Evolutionary conservation across 2,888 invertebrate genomes (phyloP).

Genomic region (Gastracanthus pulcherrimus): DNA sequence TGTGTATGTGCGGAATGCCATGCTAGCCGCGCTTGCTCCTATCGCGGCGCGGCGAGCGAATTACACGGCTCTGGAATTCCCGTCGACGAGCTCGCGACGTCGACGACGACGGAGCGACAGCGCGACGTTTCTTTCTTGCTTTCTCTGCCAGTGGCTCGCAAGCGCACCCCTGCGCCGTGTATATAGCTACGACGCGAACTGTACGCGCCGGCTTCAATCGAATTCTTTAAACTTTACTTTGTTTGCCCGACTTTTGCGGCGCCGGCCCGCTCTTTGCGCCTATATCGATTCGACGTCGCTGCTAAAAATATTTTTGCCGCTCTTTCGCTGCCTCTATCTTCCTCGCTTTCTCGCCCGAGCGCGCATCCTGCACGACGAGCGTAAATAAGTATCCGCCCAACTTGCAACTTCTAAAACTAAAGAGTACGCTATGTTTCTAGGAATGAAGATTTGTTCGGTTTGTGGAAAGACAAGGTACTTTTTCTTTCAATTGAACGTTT

Average conservation of each 20-base stretch:
- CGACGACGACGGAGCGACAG: too few species aligned
- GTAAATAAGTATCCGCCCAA: not conserved
- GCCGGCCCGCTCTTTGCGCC: not conserved
- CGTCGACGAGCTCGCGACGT: not conserved
- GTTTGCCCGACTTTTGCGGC: slow-evolving; percentile 47
- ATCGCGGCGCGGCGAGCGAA: not conserved
- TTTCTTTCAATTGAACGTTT: too few species aligned
- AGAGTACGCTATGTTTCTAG: too few species aligned
- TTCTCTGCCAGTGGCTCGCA: not conserved
- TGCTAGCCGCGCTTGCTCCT: too few species aligned
- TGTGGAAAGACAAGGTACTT: too few species aligned
- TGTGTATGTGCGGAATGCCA: too few species aligned
- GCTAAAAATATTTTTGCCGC: slow-evolving; percentile 9
- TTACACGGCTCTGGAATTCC: slow-evolving; percentile 46
- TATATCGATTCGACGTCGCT: slow-evolving; percentile 26
- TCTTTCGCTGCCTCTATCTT: too few species aligned
- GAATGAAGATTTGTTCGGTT: too few species aligned
- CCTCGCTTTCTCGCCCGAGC: not conserved
- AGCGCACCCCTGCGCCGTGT: too few species aligned
- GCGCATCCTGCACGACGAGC: not conserved
- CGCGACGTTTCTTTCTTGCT: not conserved
- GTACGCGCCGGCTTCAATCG: slow-evolving; percentile 38
- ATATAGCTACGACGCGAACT: too few species aligned
- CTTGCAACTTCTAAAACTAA: not conserved
- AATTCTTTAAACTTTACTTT: slow-evolving; percentile 52